Evolutionary conservation across 2,113 vertebrate species (phyloP), one percentile per base, ranked within the genome.

Genomic region (Pteruthius melanotis): DNA sequence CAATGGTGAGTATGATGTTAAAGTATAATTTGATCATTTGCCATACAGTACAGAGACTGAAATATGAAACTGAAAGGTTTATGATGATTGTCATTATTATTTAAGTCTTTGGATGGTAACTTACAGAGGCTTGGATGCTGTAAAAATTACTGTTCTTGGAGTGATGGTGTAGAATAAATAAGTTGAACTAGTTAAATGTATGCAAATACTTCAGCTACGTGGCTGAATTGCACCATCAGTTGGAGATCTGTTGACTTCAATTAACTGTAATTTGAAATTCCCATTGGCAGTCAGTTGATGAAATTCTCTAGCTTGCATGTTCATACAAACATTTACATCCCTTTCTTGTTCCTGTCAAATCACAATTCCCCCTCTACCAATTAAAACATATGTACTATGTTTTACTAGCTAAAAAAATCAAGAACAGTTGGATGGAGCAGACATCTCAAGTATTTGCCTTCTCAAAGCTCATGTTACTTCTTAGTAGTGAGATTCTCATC

Each of bases 1-100:
- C 99, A 16, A 98, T 99, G 99, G 99, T 99, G 97, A 98, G 98
- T 98, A 64, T 39, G 76, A 54, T 30, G 27, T 78, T 82, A 40
- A 88, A 15, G 37, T 91, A 0, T 40, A 39, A 28, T 84, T 83
- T 6, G 63, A 27, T 85, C 6, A 19, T 47, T 78, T 65, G 27
- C 28, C 30, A 19, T 40, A 44, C 12, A 27, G 24, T 83, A 35
- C 35, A 85, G 83, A 68, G 45, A 45, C 35, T 64, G 65, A 94
- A 83, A 65, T 16, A 44, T 2, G 61, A 84, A 35, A 63, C 6
- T 71, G 60, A 83, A 68, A 45, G 26, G 33, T 49, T 87, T 52
- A 61, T 33, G 8, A 30, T 53, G 24, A 22, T 23, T 54, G 9
- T 52, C 57, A 5, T 40, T 69, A 18, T 37, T 88, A 24, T 60